phyloP scores from a whole-genome alignment of 53 echinoderm and acorn worm species.

The Mesocentrotus franciscanus region DNA sequence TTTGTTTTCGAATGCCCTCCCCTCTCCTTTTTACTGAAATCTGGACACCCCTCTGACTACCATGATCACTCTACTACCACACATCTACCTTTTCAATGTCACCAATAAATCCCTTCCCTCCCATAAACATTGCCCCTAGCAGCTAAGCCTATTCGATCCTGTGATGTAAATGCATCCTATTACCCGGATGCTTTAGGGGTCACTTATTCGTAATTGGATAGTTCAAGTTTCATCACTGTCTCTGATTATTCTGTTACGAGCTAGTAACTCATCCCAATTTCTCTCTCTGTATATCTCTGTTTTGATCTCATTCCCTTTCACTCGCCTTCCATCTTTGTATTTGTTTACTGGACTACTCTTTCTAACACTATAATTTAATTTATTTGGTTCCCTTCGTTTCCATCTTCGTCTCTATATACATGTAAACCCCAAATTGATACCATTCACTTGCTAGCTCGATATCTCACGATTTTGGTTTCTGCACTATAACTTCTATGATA shows the following conservation, averaged over 20 bases:
- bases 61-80: background rate
- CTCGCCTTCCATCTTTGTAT: background rate
- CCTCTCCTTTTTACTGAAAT: background rate
- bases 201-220: slow-evolving; percentile 38
- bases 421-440: background rate
- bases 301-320: background rate
- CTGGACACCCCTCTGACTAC: background rate
- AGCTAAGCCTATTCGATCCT: background rate
- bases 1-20: too few species aligned
- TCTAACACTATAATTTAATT: background rate
- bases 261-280: background rate
- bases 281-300: slow-evolving; percentile 6
- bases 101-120: background rate
- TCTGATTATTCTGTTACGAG: background rate
- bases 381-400: background rate
- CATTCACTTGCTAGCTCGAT: background rate
- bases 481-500: background rate
- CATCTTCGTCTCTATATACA: background rate
- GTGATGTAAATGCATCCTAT: background rate
- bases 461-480: background rate
- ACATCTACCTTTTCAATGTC: background rate
- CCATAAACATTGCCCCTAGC: background rate
- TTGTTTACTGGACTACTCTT: background rate
- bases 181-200: background rate
- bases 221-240: slow-evolving; percentile 40